Evolutionary conservation across 2,797 vertebrate species (phyloP), one percentile per base, ranked within the genome.

Genomic region (Mormyrus proboscirostris): DNA sequence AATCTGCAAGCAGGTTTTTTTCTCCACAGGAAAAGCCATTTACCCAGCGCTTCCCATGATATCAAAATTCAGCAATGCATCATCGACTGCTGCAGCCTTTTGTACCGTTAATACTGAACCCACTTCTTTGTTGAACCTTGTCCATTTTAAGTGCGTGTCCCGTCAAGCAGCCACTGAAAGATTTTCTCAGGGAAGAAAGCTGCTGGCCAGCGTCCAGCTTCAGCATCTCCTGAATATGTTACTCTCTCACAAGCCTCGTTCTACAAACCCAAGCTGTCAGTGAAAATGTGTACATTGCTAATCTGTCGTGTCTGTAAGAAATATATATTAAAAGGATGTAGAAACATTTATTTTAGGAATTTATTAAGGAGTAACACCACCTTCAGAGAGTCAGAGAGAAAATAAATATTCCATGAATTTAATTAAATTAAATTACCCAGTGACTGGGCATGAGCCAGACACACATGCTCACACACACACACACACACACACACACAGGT

Each of bases 81-180:
- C 85, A 41, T 19, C 22, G 14, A 29, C 47, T 14, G 41, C 19
- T 38, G 47, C 41, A 19, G 44, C 59, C 25, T 65, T 65, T 41
- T 88, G 14, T 84, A 19, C 8, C 16, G 62, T 73, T 86, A 89
- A 73, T 49, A 19, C 84, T 44, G 69, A 86, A 55, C 59, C 25
- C 44, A 38, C n/a, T 62, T 50, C 82, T 65, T 29, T 38, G 89
- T 55, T 86, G 57, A 86, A 51, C 79, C 55, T 89, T 86, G 69
- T 89, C 47, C 57, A 73, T 33, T 73, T 47, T 76, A 53, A 41
- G 57, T 49, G 51, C 25, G 1, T 16, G 19, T 38, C 12, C 89
- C 25, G 47, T 89, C 59, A 57, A 73, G 29, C 19, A 53, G 44
- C 38, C 89, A 12, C 22, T 86, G 33, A 65, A 86, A 86, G 19